Evolutionary conservation across 2,888 invertebrate species (phyloP), one percentile per base, ranked within the genome.

Genomic region (Leptothorax acervorum): DNA sequence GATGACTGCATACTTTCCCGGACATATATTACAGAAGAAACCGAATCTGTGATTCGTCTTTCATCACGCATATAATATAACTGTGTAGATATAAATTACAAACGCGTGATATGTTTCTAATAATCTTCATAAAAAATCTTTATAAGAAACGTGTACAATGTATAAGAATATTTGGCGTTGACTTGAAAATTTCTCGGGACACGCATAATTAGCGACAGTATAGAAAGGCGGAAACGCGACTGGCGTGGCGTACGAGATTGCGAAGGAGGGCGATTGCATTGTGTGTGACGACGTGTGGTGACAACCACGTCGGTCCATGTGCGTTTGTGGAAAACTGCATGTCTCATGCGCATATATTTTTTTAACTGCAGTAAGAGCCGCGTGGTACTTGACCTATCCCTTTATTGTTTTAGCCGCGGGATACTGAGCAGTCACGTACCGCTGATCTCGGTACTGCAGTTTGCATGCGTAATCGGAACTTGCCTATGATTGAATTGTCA

Each of bases 151-250:
- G 31, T n/a, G 8, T 12, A 35, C 4, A 42, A 73, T 45, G 15
- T 63, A 73, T 63, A 73, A 71, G 15, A 73, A 53, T 5, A 48
- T 18, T 11, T 70, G 12, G 8, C 15, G 0, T 5, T 35, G 18
- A 57, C 11, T 23, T 28, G 28, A 28, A 55, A 48, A 39, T 42
- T 23, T 23, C 23, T 23, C 78, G 76, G 35, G 74, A 78, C 78
- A 73, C 86, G 88, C 85, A 82, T 89, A 89, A 89, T 89, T 89
- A 89, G 89, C 42, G 84, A 57, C 39, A 68, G 86, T 23, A 23
- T 23, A 23, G 23, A 86, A 87, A 87, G 82, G 84, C 86, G 85
- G 85, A 89, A 85, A 89, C 84, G 88, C 78, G 86, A 65, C 79
- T 73, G 65, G 70, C 63, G 63, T 85, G 62, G 66, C 23, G 79